A percentile compares a stretch with the other conserved stretches of the same genome.
Evolutionary conservation across 1,140 invertebrate species (phyloP).

Genomic region (Drosophila arawakana): DNA sequence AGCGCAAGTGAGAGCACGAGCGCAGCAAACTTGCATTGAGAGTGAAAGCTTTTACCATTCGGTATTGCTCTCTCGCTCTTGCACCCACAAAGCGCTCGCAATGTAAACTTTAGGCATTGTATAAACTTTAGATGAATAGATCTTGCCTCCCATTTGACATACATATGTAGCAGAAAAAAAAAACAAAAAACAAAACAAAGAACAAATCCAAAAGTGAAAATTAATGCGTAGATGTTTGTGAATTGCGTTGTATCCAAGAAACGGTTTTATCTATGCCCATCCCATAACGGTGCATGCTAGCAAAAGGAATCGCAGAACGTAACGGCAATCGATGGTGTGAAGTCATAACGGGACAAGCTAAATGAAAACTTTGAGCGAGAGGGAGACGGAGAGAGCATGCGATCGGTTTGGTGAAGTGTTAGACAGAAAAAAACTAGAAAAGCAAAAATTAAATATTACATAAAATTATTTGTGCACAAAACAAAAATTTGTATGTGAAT

Average conservation of each 20-base stretch:
- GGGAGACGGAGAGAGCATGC: not conserved
- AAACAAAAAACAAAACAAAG: slow-evolving; percentile 47
- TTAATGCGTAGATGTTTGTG: slow-evolving; percentile 42
- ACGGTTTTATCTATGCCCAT: not conserved
- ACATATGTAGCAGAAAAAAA: not conserved
- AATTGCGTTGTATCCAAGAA: slow-evolving; percentile 42
- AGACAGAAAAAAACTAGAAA: slow-evolving; percentile 11
- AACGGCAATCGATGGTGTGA: not conserved
- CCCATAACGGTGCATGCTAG: not conserved
- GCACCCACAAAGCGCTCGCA: slow-evolving; percentile 9
- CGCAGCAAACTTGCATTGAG: slow-evolving; percentile 13
- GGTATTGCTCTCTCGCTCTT: slow-evolving; percentile 3
- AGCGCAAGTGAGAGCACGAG: slow-evolving; percentile 5
- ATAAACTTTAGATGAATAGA: slow-evolving; percentile 72
- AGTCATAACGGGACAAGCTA: slow-evolving; percentile 1
- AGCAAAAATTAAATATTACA: slow-evolving; percentile 27
- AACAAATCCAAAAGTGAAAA: slow-evolving; percentile 38
- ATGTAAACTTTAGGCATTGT: slow-evolving; percentile 46
- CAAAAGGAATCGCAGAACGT: not conserved
- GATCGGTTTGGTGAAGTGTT: too few species aligned
- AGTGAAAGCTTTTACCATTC: slow-evolving; percentile 38
- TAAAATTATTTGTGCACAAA: slow-evolving; percentile 19
- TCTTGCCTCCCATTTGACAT: slow-evolving; percentile 20
- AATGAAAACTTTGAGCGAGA: not conserved
- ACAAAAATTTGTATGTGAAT: slow-evolving; percentile 8